Base-by-base conservation (phyloP, 2,888 invertebrate genomes). In the Argynnis bischoffii region DNA sequence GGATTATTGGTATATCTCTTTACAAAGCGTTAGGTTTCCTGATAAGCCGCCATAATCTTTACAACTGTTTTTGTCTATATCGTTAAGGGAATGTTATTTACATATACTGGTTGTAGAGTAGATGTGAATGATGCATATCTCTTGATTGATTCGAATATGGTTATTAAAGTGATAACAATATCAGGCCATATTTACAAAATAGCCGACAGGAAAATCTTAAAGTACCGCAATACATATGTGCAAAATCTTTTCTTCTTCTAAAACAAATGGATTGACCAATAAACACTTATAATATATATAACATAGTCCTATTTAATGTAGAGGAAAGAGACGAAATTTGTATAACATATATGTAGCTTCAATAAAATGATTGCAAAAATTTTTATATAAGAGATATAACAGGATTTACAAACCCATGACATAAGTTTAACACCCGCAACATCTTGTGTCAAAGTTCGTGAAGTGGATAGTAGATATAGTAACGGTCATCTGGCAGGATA, bases 1-100 rank as follows among this genome's bases (percentile, higher is more conserved):
- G 85, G 88, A 89, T 90, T 89, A 90, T 87, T 86, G 87, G 81
- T 80, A 86, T 88, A 86, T 88, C 87, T 83, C 82, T 87, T 88
- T 82, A 87, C 84, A 83, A 79, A 79, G 83, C 86, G 84, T 88
- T 85, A 86, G 79, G 80, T 80, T 82, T 81, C 82, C 76, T 81
- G 87, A 86, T 88, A 89, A 89, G 84, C 83, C 82, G 81, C 79
- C 79, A 78, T 88, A 86, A 88, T 89, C 87, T 88, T 83, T 75
- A 84, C 78, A 78, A 78, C 69, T 75, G 75, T 78, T 80, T 86
- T 84, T 83, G 81, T 84, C 75, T 78, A 63, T 63, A 69, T 70
- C 70, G 71, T 57, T 70, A 70, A 72, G 66, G 48, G 26, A 26
- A 47, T 48, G n/a, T 47, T 48, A 59, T 59, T 16, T 21, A 47